Base-by-base conservation (phyloP, 2,113 vertebrate genomes). In the Gyps fulvus region DNA sequence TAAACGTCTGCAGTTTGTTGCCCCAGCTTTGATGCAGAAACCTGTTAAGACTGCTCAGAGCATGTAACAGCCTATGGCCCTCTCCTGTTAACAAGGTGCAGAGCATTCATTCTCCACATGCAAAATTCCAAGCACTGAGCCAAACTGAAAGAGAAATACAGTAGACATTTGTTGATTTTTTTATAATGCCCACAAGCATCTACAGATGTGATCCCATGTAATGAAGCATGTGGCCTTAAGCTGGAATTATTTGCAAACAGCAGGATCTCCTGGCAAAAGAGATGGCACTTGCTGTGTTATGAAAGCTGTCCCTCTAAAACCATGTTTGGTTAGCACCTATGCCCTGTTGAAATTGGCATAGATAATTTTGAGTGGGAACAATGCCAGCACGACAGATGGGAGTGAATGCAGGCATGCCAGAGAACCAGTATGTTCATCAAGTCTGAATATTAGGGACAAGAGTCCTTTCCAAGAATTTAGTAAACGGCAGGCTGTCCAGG, bases 341-440 rank as follows among this genome's bases (percentile, higher is more conserved):
- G 97, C 94, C 97, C 97, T 95, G 85, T 95, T 97, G 97, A 97
- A 98, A 95, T 42, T 98, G 98, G 98, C 98, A 97, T 29, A 78
- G 87, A 94, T 94, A 87, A 90, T 96, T 96, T 76, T 59, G 21
- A 59, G 19, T 90, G 96, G 98, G 98, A 98, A 97, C 66, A 50
- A 72, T 23, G 98, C 98, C 98, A 98, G 95, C 90, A 87, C 4
- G 18, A 95, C 98, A 98, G 98, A 98, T 98, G 98, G 98, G 86
- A 96, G 87, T 66, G 77, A 93, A 77, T 62, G 83, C 73, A 98
- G 92, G 59, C 89, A 82, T 97, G 97, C 98, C 98, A 98, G 96
- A 96, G 72, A 97, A 93, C 94, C 91, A 88, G 93, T 63, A 93
- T 95, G 96, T 92, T 96, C 92, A 86, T 87, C 88, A 88, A 96